Percentiles rank a stretch among this genome's conserved stretches.
These are phyloP conservation scores for Drosophila colorata DNA, from an alignment of 2,888 invertebrate species.

Conservation along the genomic window DNA sequence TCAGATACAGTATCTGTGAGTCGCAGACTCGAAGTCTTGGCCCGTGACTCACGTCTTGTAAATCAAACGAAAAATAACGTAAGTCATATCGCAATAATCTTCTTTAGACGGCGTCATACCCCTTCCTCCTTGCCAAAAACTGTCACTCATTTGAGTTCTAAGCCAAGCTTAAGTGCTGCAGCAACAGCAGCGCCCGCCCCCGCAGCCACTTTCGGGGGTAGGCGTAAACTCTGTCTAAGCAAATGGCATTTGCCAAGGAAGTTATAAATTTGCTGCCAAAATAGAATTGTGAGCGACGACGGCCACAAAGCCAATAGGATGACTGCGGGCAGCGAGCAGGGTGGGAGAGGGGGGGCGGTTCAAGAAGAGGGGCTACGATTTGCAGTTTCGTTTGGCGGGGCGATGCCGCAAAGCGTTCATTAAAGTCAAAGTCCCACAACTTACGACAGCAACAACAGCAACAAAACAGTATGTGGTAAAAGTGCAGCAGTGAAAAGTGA, in stretches of 20 bases:
- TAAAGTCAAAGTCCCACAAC: conserved; percentile 67
- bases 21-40: conserved; percentile 9
- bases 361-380: conserved; percentile 13
- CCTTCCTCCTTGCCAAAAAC: conserved; percentile 15
- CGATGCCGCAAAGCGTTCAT: conserved; percentile 71
- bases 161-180: conserved; percentile 66
- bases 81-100: conserved; percentile 44
- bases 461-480: conserved; percentile 34
- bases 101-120: conserved; percentile 20
- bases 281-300: conserved; percentile 64
- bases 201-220: conserved; percentile 58
- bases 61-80: conserved; percentile 27
- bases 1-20: conserved; percentile 21
- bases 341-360: neutral
- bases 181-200: conserved; percentile 36
- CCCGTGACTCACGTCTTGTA: conserved; percentile 45
- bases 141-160: conserved; percentile 64
- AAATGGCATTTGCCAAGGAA: conserved; percentile 79
- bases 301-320: conserved; percentile 16
- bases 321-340: neutral
- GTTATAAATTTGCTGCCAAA: conserved; percentile 79
- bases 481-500: conserved; percentile 1
- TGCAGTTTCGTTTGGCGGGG: conserved; percentile 37
- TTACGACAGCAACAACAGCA: conserved; percentile 35
- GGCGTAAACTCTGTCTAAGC: conserved; percentile 80